Percentiles rank a stretch among this genome's conserved stretches.
phyloP scores from a whole-genome alignment of 2,113 vertebrate species.

The Bungarus multicinctus region DNA sequence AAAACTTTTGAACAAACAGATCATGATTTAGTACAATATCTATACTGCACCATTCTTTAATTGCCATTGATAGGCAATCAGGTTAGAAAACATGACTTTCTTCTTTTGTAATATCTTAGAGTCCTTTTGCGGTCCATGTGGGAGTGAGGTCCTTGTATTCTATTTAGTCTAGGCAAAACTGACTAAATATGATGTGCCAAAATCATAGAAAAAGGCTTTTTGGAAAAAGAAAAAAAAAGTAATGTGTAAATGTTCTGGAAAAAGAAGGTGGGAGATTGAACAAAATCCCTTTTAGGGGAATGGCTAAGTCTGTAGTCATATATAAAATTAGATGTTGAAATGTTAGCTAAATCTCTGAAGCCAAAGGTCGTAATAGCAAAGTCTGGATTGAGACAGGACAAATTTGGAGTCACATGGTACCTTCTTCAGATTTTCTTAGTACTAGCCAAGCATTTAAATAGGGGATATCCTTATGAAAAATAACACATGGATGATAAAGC shows the following conservation, averaged over 20 bases:
- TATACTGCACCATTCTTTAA: not conserved
- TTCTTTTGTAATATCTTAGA: slow-evolving; percentile 5
- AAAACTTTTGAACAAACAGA: not conserved
- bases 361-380: not conserved
- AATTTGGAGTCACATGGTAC: not conserved
- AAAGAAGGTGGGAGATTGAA: not conserved
- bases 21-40: not conserved
- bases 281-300: not conserved
- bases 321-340: not conserved
- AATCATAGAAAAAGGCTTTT: not conserved
- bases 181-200: not conserved
- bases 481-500: not conserved
- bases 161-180: not conserved
- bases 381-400: not conserved
- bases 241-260: not conserved
- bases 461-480: not conserved
- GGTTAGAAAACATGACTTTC: not conserved
- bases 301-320: not conserved
- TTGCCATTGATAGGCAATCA: not conserved
- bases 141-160: not conserved
- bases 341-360: not conserved
- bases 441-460: not conserved
- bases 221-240: not conserved
- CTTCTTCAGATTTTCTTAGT: not conserved
- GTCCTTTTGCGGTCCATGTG: not conserved